These are phyloP conservation scores for Meda fulgida DNA, from an alignment of 2,797 vertebrate species.

Conservation along the genomic window DNA sequence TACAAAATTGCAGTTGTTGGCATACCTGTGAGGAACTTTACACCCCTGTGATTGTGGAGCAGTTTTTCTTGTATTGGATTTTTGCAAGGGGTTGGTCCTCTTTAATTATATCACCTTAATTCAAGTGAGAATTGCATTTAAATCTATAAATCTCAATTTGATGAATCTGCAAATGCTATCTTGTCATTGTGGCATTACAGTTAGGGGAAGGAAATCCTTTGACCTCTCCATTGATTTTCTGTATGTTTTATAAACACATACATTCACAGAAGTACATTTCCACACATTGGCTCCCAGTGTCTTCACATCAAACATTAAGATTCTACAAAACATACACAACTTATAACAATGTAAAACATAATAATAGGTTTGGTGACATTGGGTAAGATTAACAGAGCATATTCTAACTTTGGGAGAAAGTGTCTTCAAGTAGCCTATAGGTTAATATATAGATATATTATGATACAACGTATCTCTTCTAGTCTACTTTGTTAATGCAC, in stretches of 20 bases:
- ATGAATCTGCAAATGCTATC: background rate
- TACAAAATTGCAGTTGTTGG: background rate
- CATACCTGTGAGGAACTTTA: slow-evolving; percentile 16
- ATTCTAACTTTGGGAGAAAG: background rate
- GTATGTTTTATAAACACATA: slow-evolving; percentile 14
- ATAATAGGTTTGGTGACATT: background rate
- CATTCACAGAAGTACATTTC: slow-evolving; percentile 21
- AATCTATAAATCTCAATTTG: background rate
- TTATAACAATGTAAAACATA: background rate
- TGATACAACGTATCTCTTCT: background rate
- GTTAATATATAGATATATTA: no score
- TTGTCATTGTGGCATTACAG: slow-evolving; percentile 1
- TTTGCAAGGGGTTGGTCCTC: background rate
- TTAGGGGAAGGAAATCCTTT: background rate
- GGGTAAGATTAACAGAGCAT: background rate
- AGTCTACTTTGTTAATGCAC: background rate
- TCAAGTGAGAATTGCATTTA: background rate
- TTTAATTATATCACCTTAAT: background rate
- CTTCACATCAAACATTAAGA: background rate
- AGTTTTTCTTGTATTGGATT: background rate
- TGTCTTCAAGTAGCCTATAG: background rate
- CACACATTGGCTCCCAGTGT: background rate
- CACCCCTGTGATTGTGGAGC: background rate
- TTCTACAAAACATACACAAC: background rate
- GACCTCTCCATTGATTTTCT: slow-evolving; percentile 7